Percentiles rank a stretch among this genome's conserved stretches.
Evolutionary conservation across 2,797 vertebrate genomes (phyloP).

Genomic region (Bovichtus diacanthus): DNA sequence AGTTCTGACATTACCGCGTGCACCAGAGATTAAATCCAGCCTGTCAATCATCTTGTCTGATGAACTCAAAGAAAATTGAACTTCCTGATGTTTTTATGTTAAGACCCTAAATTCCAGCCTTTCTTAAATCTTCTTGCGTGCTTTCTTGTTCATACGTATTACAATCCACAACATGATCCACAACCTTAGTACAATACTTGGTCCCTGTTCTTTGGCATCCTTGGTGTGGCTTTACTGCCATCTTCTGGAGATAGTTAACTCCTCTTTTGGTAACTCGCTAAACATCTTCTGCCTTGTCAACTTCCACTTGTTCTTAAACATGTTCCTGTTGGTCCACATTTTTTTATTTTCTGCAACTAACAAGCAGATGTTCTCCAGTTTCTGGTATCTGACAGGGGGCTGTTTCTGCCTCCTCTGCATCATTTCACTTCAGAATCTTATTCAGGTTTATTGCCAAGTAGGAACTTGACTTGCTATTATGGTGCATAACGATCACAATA

Average conservation of each 20-base stretch:
- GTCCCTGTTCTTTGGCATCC: background rate
- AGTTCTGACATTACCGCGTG: background rate
- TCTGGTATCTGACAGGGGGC: no score
- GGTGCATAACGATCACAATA: background rate
- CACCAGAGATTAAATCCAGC: background rate
- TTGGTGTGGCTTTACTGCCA: constrained; percentile 33
- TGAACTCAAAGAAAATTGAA: background rate
- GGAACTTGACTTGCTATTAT: background rate
- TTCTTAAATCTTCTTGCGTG: background rate
- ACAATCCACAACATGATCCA: background rate
- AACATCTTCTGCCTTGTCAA: background rate
- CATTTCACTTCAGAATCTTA: no score
- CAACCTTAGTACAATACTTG: background rate
- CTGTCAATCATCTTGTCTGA: background rate
- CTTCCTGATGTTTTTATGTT: background rate
- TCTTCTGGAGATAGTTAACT: constrained; percentile 19
- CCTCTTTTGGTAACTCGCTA: background rate
- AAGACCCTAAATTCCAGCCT: background rate
- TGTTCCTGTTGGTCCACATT: no score
- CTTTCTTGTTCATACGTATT: background rate
- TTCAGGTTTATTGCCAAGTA: no score
- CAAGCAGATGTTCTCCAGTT: no score
- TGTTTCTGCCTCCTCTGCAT: no score
- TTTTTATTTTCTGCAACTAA: no score
- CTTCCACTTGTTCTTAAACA: no score